Base-by-base conservation (phyloP, 64 coral and sea anemone genomes). In the Actinia tenebrosa region DNA sequence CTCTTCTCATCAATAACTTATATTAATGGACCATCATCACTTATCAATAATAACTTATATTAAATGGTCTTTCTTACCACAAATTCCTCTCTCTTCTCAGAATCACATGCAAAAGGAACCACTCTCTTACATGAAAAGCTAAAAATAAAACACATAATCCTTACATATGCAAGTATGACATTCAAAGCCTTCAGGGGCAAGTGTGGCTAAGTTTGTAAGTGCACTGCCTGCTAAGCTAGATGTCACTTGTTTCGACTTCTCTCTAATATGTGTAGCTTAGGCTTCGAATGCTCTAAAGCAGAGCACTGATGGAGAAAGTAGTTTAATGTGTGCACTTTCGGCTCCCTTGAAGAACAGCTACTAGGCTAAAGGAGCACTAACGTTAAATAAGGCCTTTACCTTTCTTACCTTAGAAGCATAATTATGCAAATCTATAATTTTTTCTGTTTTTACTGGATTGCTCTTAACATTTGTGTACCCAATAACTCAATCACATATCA, bases 71-170 rank as follows among this genome's bases (percentile, higher is more conserved):
- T 4, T 58, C 89, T 19, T 25, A 90, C 89, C 80, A 23, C 47
- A 8, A 85, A 90, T 47, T 85, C 83, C 56, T 52, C 47, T 45
- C 64, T 45, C 43, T 89, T 82, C 42, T 14, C 84, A 72, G 30
- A 14, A 79, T 86, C 81, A 27, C 89, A 79, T n/a, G 69, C 89
- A 90, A 79, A 90, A 77, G 83, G 89, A 27, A 44, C 27, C 77
- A 90, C 47, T 84, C 84, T 84, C 7, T 45, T 85, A 16, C 81
- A 83, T 8, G 83, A 83, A 15, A 90, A 58, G 43, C 77, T 90
- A 9, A 80, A 91, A 23, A 56, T 30, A 30, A 80, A 19, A 10
- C 16, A 89, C 14, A 82, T 37, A 1, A 11, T 5, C 0, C 16
- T 82, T 44, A 58, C 47, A 50, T 66, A 43, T 68, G 17, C 13